phyloP scores from a whole-genome alignment of 2,113 vertebrate genomes.

The Elephantulus edwardii region DNA sequence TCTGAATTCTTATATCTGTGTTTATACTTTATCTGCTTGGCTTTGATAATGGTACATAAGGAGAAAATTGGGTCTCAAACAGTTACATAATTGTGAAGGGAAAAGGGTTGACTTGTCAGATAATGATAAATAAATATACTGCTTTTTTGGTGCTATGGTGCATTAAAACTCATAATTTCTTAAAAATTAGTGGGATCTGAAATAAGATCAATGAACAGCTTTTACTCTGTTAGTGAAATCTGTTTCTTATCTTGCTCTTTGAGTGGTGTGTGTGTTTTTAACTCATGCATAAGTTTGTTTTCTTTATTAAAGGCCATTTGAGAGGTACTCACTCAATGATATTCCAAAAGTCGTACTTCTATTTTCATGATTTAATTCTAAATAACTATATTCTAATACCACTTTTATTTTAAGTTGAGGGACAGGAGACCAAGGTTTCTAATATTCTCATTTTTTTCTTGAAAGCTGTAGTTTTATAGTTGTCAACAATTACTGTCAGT shows the following conservation, averaged over 20 bases:
- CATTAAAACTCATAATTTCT: background rate
- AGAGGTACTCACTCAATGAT: background rate
- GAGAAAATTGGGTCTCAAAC: background rate
- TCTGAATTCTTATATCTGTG: background rate
- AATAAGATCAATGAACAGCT: background rate
- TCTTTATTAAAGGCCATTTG: conserved; percentile 14
- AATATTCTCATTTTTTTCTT: conserved; percentile 40
- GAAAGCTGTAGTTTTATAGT: conserved; percentile 13
- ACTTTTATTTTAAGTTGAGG: background rate
- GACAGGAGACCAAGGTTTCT: background rate
- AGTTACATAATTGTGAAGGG: background rate
- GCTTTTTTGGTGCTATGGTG: background rate
- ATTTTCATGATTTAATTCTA: background rate
- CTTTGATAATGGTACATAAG: background rate
- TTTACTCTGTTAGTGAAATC: background rate
- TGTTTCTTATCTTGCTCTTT: background rate
- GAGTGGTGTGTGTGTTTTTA: background rate
- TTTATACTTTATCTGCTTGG: conserved; percentile 4
- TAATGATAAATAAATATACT: background rate
- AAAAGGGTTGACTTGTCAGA: background rate
- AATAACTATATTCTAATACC: background rate
- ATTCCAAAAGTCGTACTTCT: background rate
- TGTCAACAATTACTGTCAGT: background rate
- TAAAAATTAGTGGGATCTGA: background rate
- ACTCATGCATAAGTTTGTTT: background rate